Evolutionary conservation across 2,113 vertebrate species (phyloP).

Genomic region (Patagioenas fasciata): DNA sequence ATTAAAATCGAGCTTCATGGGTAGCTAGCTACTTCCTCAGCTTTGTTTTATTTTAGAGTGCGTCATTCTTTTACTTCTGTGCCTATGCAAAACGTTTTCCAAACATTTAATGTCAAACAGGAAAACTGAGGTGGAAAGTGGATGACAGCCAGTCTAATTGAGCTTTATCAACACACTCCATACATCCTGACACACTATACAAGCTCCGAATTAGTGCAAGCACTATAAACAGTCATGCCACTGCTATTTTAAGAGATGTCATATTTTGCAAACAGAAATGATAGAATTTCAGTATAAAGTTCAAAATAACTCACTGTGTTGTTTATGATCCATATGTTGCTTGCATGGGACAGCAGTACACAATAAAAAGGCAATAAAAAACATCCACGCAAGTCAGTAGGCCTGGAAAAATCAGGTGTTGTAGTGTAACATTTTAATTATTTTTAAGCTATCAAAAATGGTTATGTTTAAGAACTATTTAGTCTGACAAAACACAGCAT

Average conservation of each 20-base stretch:
- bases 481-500: not conserved
- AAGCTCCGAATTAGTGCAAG: not conserved
- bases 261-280: not conserved
- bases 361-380: not conserved
- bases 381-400: not conserved
- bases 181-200: constrained; percentile 37
- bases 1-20: not conserved
- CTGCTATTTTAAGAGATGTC: not conserved
- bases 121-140: constrained; percentile 63
- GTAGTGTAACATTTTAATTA: not conserved
- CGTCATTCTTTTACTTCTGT: constrained; percentile 34
- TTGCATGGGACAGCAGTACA: not conserved
- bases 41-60: constrained; percentile 44
- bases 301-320: not conserved
- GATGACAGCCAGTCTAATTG: constrained; percentile 49
- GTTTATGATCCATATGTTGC: not conserved
- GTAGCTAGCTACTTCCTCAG: constrained; percentile 28
- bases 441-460: not conserved
- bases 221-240: not conserved
- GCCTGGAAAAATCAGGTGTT: not conserved
- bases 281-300: not conserved
- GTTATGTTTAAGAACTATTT: not conserved
- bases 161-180: constrained; percentile 36
- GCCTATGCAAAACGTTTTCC: constrained; percentile 25
- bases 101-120: constrained; percentile 51